Base-by-base conservation (phyloP, 2,888 invertebrate genomes). In the Geotrupes spiniger region DNA sequence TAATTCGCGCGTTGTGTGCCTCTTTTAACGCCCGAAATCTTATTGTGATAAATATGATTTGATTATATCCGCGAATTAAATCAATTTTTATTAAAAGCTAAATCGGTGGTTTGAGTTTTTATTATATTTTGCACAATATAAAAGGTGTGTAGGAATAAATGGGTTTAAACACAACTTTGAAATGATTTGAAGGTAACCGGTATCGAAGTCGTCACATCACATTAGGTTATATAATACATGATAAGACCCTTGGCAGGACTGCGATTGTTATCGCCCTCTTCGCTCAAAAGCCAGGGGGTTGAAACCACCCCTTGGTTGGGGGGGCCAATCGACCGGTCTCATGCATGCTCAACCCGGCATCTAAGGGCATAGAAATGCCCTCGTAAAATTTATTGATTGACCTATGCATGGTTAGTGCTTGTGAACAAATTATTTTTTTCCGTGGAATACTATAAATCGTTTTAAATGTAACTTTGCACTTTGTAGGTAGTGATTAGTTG, bases 371-470 rank as follows among this genome's bases (percentile, higher is more conserved):
- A 63, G 64, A 66, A 66, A 66, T 66, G 61, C 63, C 62, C 61
- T 58, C 61, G 62, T 66, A 66, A 67, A 68, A 68, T 65, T 64
- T 66, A 69, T 69, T 61, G 69, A 69, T 68, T 65, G 60, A 60
- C 63, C 60, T 58, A 63, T 65, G 63, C 64, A 65, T 65, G 66
- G 62, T 62, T 63, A 61, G 56, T 59, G 56, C 53, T 59, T 52
- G 56, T 51, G 52, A 56, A 51, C 54, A 61, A 61, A 58, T 60
- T 59, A 57, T 60, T 59, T 59, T 58, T 54, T 55, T 52, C 40
- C 15, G 15, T 40, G 40, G 33, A 47, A 36, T 41, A 42, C 42
- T 29, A 42, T 42, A 39, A 40, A 40, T 45, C 33, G 26, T 44
- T 37, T 44, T 33, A 36, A 37, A 38, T 31, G 31, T 36, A 36